Percentiles rank a stretch among this genome's conserved stretches.
These are phyloP conservation scores for Emydoidea blandingii DNA, from an alignment of 2,797 vertebrate genomes.

Conservation along the genomic window DNA sequence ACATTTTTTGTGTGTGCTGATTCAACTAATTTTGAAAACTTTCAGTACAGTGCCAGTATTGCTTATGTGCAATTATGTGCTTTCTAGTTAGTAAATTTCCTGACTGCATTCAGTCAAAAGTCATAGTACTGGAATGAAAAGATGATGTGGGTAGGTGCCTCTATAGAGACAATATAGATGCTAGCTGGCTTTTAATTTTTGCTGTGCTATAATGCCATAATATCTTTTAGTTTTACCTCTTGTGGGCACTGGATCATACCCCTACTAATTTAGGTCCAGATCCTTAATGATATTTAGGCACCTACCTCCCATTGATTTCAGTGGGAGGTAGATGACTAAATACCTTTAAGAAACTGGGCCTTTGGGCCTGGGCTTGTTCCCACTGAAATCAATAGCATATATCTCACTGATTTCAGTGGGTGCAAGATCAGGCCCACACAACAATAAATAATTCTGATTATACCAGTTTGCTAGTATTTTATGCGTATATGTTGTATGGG, in stretches of 20 bases:
- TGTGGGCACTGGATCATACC: not conserved
- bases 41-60: not conserved
- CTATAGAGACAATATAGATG: not conserved
- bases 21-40: slow-evolving; percentile 72
- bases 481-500: not conserved
- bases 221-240: not conserved
- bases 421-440: not conserved
- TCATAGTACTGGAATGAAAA: not conserved
- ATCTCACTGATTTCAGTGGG: not conserved
- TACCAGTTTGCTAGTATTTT: slow-evolving; percentile 52
- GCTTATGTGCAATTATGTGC: slow-evolving; percentile 31
- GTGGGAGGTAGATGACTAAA: not conserved
- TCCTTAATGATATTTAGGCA: not conserved
- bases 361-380: not conserved
- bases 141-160: not conserved
- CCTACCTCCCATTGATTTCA: not conserved
- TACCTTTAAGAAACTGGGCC: not conserved
- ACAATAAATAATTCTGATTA: slow-evolving; percentile 44
- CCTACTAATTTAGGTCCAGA: not conserved
- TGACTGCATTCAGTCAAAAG: not conserved
- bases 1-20: slow-evolving; percentile 57
- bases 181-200: not conserved
- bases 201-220: not conserved
- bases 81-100: slow-evolving; percentile 42
- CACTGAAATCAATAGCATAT: slow-evolving; percentile 46